Base-by-base conservation (phyloP, 1,140 invertebrate species). In the Chymomyza costata region DNA sequence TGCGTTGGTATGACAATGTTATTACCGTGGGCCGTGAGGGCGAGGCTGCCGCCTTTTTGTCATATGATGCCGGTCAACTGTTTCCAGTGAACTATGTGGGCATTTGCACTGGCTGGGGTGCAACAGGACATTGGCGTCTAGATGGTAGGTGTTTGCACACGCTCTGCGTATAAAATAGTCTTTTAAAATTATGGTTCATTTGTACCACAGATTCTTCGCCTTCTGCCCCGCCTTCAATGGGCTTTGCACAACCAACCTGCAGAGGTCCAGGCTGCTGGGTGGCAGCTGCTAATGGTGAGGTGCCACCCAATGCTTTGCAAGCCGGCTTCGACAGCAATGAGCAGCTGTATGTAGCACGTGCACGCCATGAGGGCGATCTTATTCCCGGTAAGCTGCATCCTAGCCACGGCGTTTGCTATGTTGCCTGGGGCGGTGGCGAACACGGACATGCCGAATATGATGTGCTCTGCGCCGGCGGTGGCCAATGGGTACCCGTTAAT, bases 81-180 rank as follows among this genome's bases (percentile, higher is more conserved):
- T 90, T 93, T 67, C 87, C 87, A 0, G 88, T 95, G 16, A 88
- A 88, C 50, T 91, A 92, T 80, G 91, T 93, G 15, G 94, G 93
- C 32, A 89, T 95, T 8, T 92, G 92, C 84, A 95, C 94, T 34
- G 93, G 93, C 34, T 95, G 93, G 93, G 94, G 94, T 14, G 91
- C 94, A 0, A 86, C 83, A 47, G 94, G 94, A n/a, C 89, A 90
- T 25, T 96, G 94, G 94, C 87, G 91, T 16, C 90, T 96, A 69
- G 92, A 95, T 88, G 91, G 92, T 93, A 87, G 85, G 70, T 84
- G 66, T 58, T 11, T 14, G n/a, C 1, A 30, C 0, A 2, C 14
- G 25, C n/a, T 10, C 19, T 19, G 8, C 21, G 30, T 3, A 3
- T 34, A 34, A 10, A 34, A 34, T 56, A n/a, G 25, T 48, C 50